Percentiles rank a stretch among this genome's conserved stretches.
Evolutionary conservation across 2,797 vertebrate genomes (phyloP).

Genomic region (Muscicapa striata): DNA sequence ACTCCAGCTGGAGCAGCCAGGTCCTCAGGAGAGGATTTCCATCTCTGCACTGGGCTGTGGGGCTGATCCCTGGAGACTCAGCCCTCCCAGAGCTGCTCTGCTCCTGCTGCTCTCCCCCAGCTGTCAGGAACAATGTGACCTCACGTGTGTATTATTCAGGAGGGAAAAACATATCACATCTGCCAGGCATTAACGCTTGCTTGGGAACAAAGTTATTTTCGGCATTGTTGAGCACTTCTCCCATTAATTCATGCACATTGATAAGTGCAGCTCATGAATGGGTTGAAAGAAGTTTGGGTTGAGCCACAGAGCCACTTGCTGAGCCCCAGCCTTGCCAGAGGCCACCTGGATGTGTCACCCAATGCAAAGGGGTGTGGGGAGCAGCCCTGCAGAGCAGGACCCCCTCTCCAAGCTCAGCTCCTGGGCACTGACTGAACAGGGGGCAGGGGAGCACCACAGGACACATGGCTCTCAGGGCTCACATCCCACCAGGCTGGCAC

Average conservation of each 20-base stretch:
- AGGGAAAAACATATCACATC: slow-evolving; percentile 8
- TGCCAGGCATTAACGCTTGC: background rate
- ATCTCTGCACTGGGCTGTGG: background rate
- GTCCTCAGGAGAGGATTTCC: background rate
- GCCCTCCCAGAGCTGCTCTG: background rate
- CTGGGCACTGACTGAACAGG: rapidly evolving
- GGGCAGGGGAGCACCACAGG: background rate
- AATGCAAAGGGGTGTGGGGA: rapidly evolving
- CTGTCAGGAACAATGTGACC: background rate
- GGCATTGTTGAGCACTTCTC: background rate
- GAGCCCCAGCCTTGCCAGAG: background rate
- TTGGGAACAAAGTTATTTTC: slow-evolving; percentile 31
- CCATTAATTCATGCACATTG: background rate
- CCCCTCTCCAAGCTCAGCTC: background rate
- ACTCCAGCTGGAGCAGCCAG: background rate
- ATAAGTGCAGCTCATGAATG: background rate
- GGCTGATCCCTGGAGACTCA: rapidly evolving
- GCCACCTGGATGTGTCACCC: background rate
- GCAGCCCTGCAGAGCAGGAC: background rate
- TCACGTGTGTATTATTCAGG: background rate
- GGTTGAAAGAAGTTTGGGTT: background rate
- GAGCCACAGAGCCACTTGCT: background rate
- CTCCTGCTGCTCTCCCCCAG: background rate
- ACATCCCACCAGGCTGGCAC: background rate
- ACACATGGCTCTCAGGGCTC: rapidly evolving